These are phyloP conservation scores for Montipora cactus DNA, from an alignment of 64 coral and sea anemone genomes.

Conservation along the genomic window DNA sequence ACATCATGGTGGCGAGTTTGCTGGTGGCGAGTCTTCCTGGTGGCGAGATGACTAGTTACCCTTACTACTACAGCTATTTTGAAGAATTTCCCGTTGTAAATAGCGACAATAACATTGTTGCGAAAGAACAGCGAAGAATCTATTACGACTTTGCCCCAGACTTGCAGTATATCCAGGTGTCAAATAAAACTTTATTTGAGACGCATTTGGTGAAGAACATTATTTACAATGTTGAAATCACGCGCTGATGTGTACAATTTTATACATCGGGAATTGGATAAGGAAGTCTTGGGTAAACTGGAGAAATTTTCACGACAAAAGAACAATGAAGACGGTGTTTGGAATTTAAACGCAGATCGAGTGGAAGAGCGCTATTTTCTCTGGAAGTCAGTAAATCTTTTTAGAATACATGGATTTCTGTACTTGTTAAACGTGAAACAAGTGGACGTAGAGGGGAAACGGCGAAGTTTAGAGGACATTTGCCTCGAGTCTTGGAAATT, in stretches of 20 bases:
- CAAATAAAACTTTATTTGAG: not conserved
- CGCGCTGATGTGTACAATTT: not conserved
- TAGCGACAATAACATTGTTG: not conserved
- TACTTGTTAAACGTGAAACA: not conserved
- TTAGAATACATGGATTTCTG: not conserved
- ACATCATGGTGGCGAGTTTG: no score
- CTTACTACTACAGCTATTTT: constrained; percentile 20
- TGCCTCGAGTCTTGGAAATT: not conserved
- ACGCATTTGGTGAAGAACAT: not conserved
- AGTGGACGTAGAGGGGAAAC: not conserved
- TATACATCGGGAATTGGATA: not conserved
- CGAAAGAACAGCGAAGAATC: not conserved
- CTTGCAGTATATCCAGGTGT: not conserved
- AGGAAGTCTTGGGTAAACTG: not conserved
- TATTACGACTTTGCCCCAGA: not conserved
- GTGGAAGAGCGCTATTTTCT: not conserved
- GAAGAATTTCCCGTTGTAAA: not conserved
- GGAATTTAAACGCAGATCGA: not conserved
- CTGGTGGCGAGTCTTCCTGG: no score
- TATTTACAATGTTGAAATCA: not conserved
- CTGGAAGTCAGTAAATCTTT: not conserved
- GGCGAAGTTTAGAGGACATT: no score
- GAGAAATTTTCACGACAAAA: no score
- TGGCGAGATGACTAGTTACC: no score
- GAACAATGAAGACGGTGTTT: not conserved